Evolutionary conservation across 1,140 invertebrate genomes (phyloP), one percentile per base, ranked within the genome.

Genomic region (Zaprionus inermis): DNA sequence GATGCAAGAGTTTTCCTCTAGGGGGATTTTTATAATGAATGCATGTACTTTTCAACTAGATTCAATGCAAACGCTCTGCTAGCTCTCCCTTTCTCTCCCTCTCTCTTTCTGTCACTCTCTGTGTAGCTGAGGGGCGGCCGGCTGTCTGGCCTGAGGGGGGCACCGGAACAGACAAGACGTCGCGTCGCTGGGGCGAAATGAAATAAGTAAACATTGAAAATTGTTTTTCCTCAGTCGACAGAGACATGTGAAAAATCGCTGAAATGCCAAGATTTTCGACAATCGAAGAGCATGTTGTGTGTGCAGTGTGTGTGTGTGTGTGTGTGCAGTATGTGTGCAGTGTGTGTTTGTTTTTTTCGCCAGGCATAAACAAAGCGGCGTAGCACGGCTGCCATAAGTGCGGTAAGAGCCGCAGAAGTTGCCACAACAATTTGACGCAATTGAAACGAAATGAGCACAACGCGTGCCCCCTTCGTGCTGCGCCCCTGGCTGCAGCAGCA

Each of bases 311-410:
- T 46, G 49, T 60, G 55, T 46, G 63, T 38, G 38, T 46, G 36
- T 18, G 20, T 14, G 22, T 56, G 16, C n/a, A n/a, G n/a, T n/a
- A n/a, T 64, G 59, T 71, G 46, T 60, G 55, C 20, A 57, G 51
- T 41, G 60, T 38, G 60, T 72, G 69, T 72, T 72, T 70, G 52
- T 72, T 51, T 46, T 74, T 76, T 88, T 77, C 70, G 83, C 79
- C 83, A 83, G 78, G 72, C 55, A 63, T 74, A 74, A 74, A 74
- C 72, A 74, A 69, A 56, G 61, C 55, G 41, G 20, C 30, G 52
- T n/a, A 18, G 36, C n/a, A 54, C 54, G 63, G 72, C 66, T 57
- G 72, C 30, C 67, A 70, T 75, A 75, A 76, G 73, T 76, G 68
- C 68, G 73, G 56, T 65, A 71, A 76, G 68, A 76, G 73, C 60